These are phyloP conservation scores for Drosophila rhopaloa DNA, from an alignment of 1,140 invertebrate genomes.

Conservation along the genomic window DNA sequence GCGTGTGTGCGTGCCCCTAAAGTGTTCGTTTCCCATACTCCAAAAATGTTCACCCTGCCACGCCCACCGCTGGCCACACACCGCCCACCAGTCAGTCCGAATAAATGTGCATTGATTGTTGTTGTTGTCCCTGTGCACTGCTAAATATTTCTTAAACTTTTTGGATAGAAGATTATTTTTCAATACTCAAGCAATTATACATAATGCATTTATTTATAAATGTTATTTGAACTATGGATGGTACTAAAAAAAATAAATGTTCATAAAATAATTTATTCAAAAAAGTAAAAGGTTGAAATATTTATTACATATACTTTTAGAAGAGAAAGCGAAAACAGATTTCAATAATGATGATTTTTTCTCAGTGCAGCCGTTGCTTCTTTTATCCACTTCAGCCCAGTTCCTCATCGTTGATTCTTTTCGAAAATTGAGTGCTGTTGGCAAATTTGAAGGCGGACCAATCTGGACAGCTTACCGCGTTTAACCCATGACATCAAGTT, in stretches of 20 bases:
- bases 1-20: slow-evolving; percentile 58
- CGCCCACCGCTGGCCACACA: slow-evolving; percentile 3
- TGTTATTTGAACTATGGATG: too few species aligned
- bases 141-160: neutral
- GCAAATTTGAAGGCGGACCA: slow-evolving; percentile 22
- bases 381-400: slow-evolving; percentile 12
- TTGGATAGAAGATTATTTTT: too few species aligned
- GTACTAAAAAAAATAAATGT: too few species aligned
- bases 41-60: slow-evolving; percentile 6
- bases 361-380: slow-evolving; percentile 7
- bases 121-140: neutral
- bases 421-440: slow-evolving; percentile 30
- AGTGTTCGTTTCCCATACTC: slow-evolving; percentile 11
- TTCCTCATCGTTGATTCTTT: slow-evolving; percentile 27
- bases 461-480: slow-evolving; percentile 28
- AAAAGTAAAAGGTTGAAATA: too few species aligned
- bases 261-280: too few species aligned
- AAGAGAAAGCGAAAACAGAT: too few species aligned
- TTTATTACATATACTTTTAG: too few species aligned
- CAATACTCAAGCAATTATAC: too few species aligned
- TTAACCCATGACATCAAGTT: slow-evolving; percentile 7
- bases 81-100: slow-evolving; percentile 14
- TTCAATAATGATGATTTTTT: neutral
- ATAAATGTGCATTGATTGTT: slow-evolving; percentile 3
- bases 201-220: too few species aligned